Evolutionary conservation across 2,888 invertebrate species (phyloP).

Genomic region (Amphiduros pacificus): DNA sequence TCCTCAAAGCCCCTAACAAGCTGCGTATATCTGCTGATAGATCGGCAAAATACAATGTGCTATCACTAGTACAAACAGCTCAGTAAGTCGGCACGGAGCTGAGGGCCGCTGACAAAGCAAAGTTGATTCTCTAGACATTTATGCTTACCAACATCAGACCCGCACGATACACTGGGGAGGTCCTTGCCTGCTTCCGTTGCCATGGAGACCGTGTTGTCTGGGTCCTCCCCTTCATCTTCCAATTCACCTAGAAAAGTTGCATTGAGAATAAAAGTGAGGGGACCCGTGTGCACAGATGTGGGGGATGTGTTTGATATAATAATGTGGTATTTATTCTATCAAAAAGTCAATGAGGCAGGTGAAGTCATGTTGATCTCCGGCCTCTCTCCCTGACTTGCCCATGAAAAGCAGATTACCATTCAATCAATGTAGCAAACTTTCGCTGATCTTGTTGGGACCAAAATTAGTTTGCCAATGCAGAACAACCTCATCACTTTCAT

Average conservation of each 20-base stretch:
- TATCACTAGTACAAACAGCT: too few species aligned
- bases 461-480: too few species aligned
- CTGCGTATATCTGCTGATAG: too few species aligned
- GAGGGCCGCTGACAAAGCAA: too few species aligned
- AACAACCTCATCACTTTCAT: not conserved
- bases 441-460: too few species aligned
- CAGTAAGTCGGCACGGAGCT: too few species aligned
- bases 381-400: too few species aligned
- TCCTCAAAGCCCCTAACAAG: too few species aligned
- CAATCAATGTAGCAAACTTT: too few species aligned
- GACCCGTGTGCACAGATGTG: not conserved
- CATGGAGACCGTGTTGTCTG: not conserved
- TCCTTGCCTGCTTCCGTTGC: not conserved
- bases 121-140: not conserved
- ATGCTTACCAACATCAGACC: not conserved
- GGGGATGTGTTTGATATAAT: not conserved
- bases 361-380: not conserved
- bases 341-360: not conserved
- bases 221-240: constrained; percentile 1
- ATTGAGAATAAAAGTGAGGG: too few species aligned
- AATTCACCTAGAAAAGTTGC: not conserved
- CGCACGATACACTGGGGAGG: not conserved
- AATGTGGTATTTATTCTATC: not conserved
- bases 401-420: too few species aligned
- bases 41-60: too few species aligned